Conservation (phyloP, 2,888 invertebrate genomes). For the Standfussiana lucernea region DNA sequence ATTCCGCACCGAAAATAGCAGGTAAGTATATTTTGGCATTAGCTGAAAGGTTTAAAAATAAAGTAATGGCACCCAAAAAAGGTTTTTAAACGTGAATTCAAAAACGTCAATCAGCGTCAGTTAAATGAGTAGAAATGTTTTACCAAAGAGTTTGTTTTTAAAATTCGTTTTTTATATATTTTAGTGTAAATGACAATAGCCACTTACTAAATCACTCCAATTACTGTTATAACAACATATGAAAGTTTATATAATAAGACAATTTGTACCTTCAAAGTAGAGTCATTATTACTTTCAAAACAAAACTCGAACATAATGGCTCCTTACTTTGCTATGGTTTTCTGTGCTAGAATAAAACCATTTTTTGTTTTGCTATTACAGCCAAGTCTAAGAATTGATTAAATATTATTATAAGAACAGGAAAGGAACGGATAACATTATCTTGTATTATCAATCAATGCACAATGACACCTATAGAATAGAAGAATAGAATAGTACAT, state of each 20-base stretch:
- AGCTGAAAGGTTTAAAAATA: slow-evolving; percentile 55
- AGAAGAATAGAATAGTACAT: neutral
- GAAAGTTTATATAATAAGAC: neutral
- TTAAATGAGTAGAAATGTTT: neutral
- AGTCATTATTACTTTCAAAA: neutral
- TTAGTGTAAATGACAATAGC: neutral
- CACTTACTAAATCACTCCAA: neutral
- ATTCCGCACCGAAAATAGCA: neutral
- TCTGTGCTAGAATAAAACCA: neutral
- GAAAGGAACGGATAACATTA: neutral
- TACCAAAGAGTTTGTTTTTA: neutral
- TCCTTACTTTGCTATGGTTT: no score
- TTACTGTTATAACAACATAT: neutral
- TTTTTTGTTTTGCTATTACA: neutral
- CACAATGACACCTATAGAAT: neutral
- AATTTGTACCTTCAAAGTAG: neutral
- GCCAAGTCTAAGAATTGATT: neutral
- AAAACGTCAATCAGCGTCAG: slow-evolving; percentile 44
- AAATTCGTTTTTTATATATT: neutral
- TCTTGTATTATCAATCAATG: neutral
- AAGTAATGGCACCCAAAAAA: slow-evolving; percentile 25
- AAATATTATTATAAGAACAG: neutral
- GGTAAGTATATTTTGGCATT: slow-evolving; percentile 41
- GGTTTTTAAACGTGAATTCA: slow-evolving; percentile 19
- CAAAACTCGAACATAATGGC: neutral